Evolutionary conservation across 2,888 invertebrate genomes (phyloP), one percentile per base, ranked within the genome.

Genomic region (Alloplasta piceator): DNA sequence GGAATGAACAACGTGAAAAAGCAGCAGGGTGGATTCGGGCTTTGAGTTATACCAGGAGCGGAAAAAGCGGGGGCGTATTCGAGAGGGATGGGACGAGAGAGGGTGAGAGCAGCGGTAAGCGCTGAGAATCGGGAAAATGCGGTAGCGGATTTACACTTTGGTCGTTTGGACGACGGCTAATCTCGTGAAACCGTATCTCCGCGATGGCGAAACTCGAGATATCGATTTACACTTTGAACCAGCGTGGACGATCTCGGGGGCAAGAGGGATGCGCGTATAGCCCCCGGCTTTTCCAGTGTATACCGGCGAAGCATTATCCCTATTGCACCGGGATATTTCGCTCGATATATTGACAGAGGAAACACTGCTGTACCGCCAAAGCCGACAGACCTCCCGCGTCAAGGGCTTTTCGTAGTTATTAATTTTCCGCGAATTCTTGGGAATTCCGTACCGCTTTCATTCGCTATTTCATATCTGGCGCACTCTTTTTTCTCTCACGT

Each of bases 121-220:
- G 55, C 66, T 67, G 67, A 58, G 67, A 1, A 7, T 66, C 36
- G 63, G 61, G 52, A 70, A 80, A 80, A 80, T 82, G 76, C 78
- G 76, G 60, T 85, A 82, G 84, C 81, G 85, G 85, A 88, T 87
- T 87, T 87, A 87, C 86, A 87, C 85, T 84, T 83, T 78, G 80
- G 75, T 84, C 85, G 81, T 84, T 82, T 78, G 78, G 70, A 82
- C 85, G 81, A 76, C 82, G 83, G 86, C 85, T 88, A 89, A 89
- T 89, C 88, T 87, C 85, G 84, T 84, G 87, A 86, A 89, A 86
- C 85, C 85, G 82, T 86, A 85, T 86, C 85, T 85, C 85, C 85
- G 86, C 26, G 26, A 26, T 26, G 83, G 85, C 83, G 85, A 84
- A 80, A 80, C 80, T 78, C 78, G 67, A 78, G 81, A 79, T 85